Base-by-base conservation (phyloP, 2,797 vertebrate genomes). In the Euthynnus affinis region DNA sequence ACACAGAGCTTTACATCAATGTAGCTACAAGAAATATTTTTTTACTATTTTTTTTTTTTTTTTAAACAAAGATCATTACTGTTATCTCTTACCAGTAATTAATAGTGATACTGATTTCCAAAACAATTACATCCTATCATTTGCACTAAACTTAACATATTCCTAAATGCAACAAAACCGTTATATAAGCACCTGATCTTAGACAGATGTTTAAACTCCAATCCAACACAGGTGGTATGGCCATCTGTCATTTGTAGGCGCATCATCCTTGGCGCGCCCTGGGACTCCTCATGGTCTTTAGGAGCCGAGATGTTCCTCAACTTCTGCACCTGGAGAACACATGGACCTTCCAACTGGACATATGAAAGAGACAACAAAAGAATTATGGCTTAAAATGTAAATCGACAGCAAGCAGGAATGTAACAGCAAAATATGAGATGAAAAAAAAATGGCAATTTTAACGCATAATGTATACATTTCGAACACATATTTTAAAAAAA, bases 221-320 rank as follows among this genome's bases (percentile, higher is more conserved):
- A 81, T 84, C 96, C 98, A 46, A 94, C 96, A 88, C 98, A 99
- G 91, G 82, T 96, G 81, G 95, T 97, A 76, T 99, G 97, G 4
- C 98, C 98, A 88, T 99, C 98, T 0, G 98, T 99, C 97, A 99
- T 97, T 89, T 99, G 98, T 64, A 99, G 89, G 55, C 97, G 96
- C 82, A 99, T 95, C 98, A 99, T 98, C 87, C 98, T 94, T 32
- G 97, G 98, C 9, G 97, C 97, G 59, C 94, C 95, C 93, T 98
- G 97, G 86, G 97, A 99, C 83, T 99, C 97, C 89, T 99, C 98
- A 0, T 98, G 96, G 90, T 99, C 98, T 94, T 99, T 99, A 74
- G 98, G 96, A 74, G 97, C 97, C 10, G 98, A 93, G 82, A 98
- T 94, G 91, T 99, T 99, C 79, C 98, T 96, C 80, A 98, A 95